Conservation (phyloP, 1,140 invertebrate species). For the Fopius arisanus region DNA sequence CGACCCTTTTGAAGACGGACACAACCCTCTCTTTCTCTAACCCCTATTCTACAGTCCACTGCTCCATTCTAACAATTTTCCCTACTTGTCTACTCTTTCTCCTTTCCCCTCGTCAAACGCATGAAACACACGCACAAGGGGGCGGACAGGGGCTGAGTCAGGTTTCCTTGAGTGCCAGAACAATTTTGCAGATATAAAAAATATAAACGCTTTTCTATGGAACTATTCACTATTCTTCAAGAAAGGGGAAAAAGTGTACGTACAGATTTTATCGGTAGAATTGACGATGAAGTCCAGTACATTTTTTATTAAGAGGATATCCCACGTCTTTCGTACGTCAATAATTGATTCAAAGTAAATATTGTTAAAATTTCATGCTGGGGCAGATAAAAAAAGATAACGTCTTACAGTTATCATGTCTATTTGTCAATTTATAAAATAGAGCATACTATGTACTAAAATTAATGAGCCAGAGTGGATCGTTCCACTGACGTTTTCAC, state of each 20-base stretch:
- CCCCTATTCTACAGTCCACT: not conserved
- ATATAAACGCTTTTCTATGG: slow-evolving; percentile 8
- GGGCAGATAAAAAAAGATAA: too few relatives aligned
- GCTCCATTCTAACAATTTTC: not conserved
- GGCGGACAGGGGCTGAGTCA: slow-evolving; percentile 10
- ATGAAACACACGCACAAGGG: slow-evolving; percentile 23
- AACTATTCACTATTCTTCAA: not conserved
- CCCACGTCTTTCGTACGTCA: not conserved
- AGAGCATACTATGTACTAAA: too few relatives aligned
- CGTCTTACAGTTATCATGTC: too few relatives aligned
- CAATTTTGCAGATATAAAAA: slow-evolving; percentile 1
- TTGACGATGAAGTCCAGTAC: not conserved
- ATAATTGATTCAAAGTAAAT: not conserved
- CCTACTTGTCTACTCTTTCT: not conserved
- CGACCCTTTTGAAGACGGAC: slow-evolving; percentile 61
- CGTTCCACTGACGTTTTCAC: too few relatives aligned
- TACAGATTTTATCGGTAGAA: not conserved
- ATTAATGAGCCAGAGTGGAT: too few relatives aligned
- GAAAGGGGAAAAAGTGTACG: not conserved
- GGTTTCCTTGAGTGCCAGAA: slow-evolving; percentile 6
- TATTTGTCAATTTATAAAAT: too few relatives aligned
- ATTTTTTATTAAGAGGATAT: not conserved
- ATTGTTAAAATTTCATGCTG: not conserved
- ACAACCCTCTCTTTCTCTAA: slow-evolving; percentile 33
- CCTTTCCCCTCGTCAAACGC: not conserved